These are phyloP conservation scores for Tiliacea aurago DNA, from an alignment of 2,888 invertebrate species.

Conservation along the genomic window DNA sequence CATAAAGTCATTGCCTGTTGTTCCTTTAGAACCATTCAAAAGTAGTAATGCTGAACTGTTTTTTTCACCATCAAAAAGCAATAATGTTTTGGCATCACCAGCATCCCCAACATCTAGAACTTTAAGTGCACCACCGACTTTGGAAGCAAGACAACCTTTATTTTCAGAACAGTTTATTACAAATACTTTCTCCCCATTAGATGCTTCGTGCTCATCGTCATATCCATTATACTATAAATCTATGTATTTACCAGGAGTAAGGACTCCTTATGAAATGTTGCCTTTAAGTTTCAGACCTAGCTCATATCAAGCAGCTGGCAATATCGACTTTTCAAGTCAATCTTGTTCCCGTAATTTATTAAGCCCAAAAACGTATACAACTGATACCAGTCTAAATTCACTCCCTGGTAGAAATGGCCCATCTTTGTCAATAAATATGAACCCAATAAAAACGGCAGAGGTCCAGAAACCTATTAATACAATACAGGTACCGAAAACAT, in stretches of 20 bases:
- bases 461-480: background rate
- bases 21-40: slow-evolving; percentile 20
- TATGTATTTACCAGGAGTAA: slow-evolving; percentile 41
- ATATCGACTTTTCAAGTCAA: background rate
- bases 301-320: background rate
- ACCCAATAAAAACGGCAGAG: background rate
- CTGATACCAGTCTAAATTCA: background rate
- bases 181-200: background rate
- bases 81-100: background rate
- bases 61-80: background rate
- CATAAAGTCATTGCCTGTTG: slow-evolving; percentile 22
- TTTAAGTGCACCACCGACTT: background rate
- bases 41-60: background rate
- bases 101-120: background rate
- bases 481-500: slow-evolving; percentile 3
- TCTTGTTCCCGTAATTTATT: background rate
- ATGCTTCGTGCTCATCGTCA: background rate
- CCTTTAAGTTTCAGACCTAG: slow-evolving; percentile 4
- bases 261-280: slow-evolving; percentile 10
- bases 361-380: background rate
- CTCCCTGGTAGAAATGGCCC: background rate
- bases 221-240: slow-evolving; percentile 38
- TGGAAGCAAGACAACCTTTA: background rate
- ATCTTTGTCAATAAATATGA: background rate
- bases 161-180: background rate